These are phyloP conservation scores for Eciton burchellii DNA, from an alignment of 1,140 invertebrate species.

Conservation along the genomic window DNA sequence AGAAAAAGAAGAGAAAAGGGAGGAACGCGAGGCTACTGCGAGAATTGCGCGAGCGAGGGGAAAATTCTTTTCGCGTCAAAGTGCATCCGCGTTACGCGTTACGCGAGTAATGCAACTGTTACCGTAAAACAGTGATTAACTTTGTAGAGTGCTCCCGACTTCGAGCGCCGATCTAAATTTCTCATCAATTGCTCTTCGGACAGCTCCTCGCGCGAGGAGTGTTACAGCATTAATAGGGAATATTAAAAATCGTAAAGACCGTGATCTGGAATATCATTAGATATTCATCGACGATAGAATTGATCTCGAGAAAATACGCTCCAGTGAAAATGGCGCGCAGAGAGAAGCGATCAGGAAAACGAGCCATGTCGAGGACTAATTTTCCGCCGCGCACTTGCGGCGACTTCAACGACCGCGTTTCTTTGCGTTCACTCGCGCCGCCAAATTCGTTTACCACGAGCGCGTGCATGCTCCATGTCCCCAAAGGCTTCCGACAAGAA, in stretches of 20 bases:
- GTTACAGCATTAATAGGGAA: not conserved
- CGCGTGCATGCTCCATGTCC: not conserved
- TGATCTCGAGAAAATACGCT: not conserved
- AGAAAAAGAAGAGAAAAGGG: not conserved
- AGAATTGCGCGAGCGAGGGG: not conserved
- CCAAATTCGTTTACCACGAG: constrained; percentile 64
- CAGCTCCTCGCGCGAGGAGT: not conserved
- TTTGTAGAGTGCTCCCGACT: not conserved
- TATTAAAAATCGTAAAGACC: not conserved
- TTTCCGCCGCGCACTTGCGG: not conserved
- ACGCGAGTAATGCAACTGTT: not conserved
- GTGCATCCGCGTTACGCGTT: not conserved
- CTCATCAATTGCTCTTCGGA: not conserved
- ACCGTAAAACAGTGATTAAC: not conserved
- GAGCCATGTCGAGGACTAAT: constrained; percentile 1
- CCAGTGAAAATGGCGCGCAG: not conserved
- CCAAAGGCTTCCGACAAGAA: constrained; percentile 24
- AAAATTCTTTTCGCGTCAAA: not conserved
- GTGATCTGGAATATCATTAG: not conserved
- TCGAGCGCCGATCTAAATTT: not conserved
- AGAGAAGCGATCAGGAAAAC: constrained; percentile 18
- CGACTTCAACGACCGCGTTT: not conserved
- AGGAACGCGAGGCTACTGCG: not conserved
- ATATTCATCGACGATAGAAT: not conserved
- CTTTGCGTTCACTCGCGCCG: constrained; percentile 43